Evolutionary conservation across 1,140 invertebrate genomes (phyloP).

Genomic region (Bilobella aurantiaca): DNA sequence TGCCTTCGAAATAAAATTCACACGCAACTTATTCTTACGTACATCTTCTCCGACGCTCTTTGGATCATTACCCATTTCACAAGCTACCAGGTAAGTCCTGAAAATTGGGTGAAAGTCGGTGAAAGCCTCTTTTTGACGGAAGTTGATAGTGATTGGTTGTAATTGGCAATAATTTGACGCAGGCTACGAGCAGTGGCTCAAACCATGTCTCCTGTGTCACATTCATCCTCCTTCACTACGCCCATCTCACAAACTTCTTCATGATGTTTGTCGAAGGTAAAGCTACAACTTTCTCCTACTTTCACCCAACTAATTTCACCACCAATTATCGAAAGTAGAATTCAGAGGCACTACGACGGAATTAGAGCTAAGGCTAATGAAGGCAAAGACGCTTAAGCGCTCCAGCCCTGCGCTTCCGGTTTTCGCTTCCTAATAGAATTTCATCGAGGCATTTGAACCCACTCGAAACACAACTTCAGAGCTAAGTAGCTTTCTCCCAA

Average conservation of each 20-base stretch:
- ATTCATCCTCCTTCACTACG: conserved; percentile 59
- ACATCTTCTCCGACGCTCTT: conserved; percentile 63
- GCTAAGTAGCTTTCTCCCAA: background rate
- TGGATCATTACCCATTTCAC: conserved; percentile 57
- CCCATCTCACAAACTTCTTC: conserved; percentile 87
- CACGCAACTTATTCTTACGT: conserved; percentile 74
- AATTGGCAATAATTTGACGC: no score
- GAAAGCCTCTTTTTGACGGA: no score
- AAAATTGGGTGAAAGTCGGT: no score
- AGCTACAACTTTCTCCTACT: conserved; percentile 35
- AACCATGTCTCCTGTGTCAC: conserved; percentile 26
- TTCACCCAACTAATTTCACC: background rate
- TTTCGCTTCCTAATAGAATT: no score
- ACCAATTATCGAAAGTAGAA: background rate
- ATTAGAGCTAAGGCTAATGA: no score
- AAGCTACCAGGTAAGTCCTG: conserved; percentile 11
- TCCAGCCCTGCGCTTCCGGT: no score
- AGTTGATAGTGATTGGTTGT: no score
- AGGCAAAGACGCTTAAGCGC: no score
- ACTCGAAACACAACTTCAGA: no score
- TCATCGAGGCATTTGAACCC: no score
- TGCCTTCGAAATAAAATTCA: conserved; percentile 86
- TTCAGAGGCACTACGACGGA: no score
- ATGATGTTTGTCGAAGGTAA: conserved; percentile 98
- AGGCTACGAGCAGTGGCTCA: background rate